A percentile compares a stretch with the other conserved stretches of the same genome.
Evolutionary conservation across 2,113 vertebrate genomes (phyloP).

Genomic region (Leptocoma aspasia): DNA sequence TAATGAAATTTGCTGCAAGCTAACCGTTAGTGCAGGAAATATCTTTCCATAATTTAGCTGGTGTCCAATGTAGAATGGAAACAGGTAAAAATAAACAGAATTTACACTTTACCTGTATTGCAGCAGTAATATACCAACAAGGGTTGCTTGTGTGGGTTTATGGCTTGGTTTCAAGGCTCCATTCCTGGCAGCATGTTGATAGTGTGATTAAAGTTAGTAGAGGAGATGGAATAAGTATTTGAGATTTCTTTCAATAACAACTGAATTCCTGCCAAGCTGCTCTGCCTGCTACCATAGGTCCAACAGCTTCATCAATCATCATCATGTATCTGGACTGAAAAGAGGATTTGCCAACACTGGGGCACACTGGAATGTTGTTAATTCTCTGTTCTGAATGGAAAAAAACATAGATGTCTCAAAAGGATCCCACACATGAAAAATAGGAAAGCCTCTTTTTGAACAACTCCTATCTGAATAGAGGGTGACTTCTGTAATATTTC

Average conservation of each 20-base stretch:
- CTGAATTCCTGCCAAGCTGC: constrained; percentile 74
- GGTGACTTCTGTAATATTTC: constrained; percentile 9
- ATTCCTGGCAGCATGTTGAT: constrained; percentile 82
- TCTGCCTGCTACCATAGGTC: constrained; percentile 68
- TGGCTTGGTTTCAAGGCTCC: constrained; percentile 75
- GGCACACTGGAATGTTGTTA: constrained; percentile 71
- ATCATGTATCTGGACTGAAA: constrained; percentile 66
- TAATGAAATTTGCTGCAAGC: constrained; percentile 51
- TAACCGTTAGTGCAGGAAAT: constrained; percentile 38
- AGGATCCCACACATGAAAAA: constrained; percentile 46
- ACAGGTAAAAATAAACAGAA: constrained; percentile 58
- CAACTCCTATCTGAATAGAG: constrained; percentile 29
- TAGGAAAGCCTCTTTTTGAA: constrained; percentile 15
- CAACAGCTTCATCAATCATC: constrained; percentile 76
- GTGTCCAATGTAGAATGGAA: constrained; percentile 47
- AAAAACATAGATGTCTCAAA: constrained; percentile 46
- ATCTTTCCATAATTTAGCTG: constrained; percentile 52
- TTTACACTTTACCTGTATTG: constrained; percentile 54
- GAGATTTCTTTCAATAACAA: constrained; percentile 76
- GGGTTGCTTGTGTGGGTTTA: constrained; percentile 73
- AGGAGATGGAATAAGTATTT: constrained; percentile 83
- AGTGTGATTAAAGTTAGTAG: constrained; percentile 78
- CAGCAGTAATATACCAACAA: constrained; percentile 56
- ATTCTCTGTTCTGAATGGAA: constrained; percentile 65
- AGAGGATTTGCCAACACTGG: constrained; percentile 61